phyloP scores from a whole-genome alignment of 2,113 vertebrate genomes.

The Rhinolophus sinicus region DNA sequence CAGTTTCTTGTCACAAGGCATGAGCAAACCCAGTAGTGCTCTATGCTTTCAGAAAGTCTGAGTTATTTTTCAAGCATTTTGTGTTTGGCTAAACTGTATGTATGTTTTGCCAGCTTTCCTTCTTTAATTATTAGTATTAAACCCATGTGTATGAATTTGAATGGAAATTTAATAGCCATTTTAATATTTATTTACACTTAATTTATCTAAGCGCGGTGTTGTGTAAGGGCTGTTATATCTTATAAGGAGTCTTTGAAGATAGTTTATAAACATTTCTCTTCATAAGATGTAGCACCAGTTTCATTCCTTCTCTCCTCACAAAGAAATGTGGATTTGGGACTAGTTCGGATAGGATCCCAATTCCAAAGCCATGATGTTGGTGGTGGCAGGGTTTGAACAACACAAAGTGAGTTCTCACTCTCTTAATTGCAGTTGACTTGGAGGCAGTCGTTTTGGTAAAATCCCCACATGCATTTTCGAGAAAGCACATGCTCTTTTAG shows the following conservation, averaged over 20 bases:
- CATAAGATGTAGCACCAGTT: neutral
- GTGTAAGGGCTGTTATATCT: conserved; percentile 36
- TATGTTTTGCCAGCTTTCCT: conserved; percentile 66
- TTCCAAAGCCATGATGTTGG: conserved; percentile 7
- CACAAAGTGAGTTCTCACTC: neutral
- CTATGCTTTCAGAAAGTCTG: conserved; percentile 55
- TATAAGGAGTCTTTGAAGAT: conserved; percentile 55
- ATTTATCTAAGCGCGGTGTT: conserved; percentile 47
- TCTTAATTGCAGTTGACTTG: conserved; percentile 36
- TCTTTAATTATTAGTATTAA: conserved; percentile 77
- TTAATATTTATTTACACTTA: conserved; percentile 70
- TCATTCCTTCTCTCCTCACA: neutral
- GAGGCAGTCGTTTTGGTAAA: conserved; percentile 44
- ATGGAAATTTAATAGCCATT: conserved; percentile 67
- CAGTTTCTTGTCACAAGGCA: conserved; percentile 51
- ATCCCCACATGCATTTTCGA: conserved; percentile 42
- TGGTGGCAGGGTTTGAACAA: neutral
- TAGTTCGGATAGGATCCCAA: neutral
- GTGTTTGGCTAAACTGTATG: conserved; percentile 65
- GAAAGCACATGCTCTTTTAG: conserved; percentile 60
- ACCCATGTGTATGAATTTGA: conserved; percentile 63
- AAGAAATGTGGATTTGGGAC: conserved; percentile 17
- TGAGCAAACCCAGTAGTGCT: conserved; percentile 53
- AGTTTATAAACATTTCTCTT: conserved; percentile 45
- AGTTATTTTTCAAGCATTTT: conserved; percentile 67